phyloP scores from a whole-genome alignment of 1,140 invertebrate species.

The Venturia canescens region DNA sequence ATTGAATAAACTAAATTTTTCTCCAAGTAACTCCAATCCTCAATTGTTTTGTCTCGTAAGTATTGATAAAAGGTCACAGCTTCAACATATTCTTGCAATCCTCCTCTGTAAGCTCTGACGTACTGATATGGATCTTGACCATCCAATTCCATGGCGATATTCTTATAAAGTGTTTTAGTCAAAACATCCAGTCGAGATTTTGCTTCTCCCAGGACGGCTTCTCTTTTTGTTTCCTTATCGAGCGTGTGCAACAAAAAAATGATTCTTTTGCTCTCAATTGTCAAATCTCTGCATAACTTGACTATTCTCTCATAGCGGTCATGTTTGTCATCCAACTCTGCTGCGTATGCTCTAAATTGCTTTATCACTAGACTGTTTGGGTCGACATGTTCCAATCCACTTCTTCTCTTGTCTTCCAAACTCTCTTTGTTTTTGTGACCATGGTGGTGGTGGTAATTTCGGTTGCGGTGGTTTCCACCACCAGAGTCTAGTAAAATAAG shows the following conservation, averaged over 20 bases:
- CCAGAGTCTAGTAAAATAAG: conserved; percentile 13
- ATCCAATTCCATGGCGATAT: conserved; percentile 85
- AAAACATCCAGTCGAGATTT: conserved; percentile 81
- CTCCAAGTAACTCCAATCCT: conserved; percentile 75
- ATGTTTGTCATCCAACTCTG: conserved; percentile 87
- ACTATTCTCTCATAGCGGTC: conserved; percentile 91
- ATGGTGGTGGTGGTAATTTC: conserved; percentile 44
- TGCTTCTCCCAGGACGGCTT: conserved; percentile 81
- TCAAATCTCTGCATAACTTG: conserved; percentile 92
- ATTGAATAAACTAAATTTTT: conserved; percentile 70
- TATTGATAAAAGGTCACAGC: conserved; percentile 88
- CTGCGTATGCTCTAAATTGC: conserved; percentile 83
- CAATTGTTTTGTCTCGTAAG: conserved; percentile 74
- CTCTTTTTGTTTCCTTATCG: conserved; percentile 79
- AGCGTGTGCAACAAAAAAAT: conserved; percentile 92
- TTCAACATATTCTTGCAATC: conserved; percentile 93
- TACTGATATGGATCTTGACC: conserved; percentile 86
- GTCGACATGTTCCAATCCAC: conserved; percentile 72
- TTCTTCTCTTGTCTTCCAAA: conserved; percentile 67
- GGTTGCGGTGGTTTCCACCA: conserved; percentile 48
- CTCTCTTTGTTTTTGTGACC: conserved; percentile 61
- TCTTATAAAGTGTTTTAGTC: conserved; percentile 80
- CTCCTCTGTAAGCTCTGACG: conserved; percentile 84
- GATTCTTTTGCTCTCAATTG: conserved; percentile 93
- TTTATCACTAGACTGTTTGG: conserved; percentile 81